Conservation (phyloP, 64 coral and sea anemone genomes). For the Montipora foliosa region DNA sequence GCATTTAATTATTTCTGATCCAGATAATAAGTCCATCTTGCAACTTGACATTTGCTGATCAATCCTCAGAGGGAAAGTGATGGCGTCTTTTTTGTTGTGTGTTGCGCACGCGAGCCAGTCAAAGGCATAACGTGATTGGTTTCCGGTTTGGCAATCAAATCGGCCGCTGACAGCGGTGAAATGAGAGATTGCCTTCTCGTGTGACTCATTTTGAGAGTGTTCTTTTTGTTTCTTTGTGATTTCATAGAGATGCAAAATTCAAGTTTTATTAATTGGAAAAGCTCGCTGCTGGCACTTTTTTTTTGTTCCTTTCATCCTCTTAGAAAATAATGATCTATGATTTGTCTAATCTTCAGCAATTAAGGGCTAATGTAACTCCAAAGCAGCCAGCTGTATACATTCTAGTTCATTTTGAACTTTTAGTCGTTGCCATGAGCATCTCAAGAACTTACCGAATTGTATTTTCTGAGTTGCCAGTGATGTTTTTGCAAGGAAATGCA, state of each 20-base stretch:
- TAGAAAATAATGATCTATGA: too few relatives aligned
- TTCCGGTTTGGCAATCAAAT: slow-evolving; percentile 20
- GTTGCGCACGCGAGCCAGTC: background rate
- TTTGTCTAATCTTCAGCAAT: too few relatives aligned
- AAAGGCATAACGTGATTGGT: background rate
- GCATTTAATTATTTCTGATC: background rate
- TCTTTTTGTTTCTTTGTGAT: slow-evolving; percentile 11
- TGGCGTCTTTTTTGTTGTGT: background rate
- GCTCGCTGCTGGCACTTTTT: too few relatives aligned
- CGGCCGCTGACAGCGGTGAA: slow-evolving; percentile 17
- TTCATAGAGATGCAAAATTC: background rate
- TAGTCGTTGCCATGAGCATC: too few relatives aligned
- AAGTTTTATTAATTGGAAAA: background rate
- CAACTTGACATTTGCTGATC: too few relatives aligned
- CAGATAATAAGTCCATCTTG: background rate
- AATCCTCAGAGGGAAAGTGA: background rate
- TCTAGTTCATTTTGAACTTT: too few relatives aligned
- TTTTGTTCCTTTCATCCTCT: too few relatives aligned
- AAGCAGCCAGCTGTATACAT: too few relatives aligned
- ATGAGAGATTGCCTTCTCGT: background rate
- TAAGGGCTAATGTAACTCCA: too few relatives aligned
- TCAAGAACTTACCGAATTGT: too few relatives aligned
- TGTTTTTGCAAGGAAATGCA: too few relatives aligned
- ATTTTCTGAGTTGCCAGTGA: too few relatives aligned
- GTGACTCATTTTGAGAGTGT: background rate